These are phyloP conservation scores for Phymorhynchus buccinoides DNA, from an alignment of 1,140 invertebrate species.

Conservation along the genomic window DNA sequence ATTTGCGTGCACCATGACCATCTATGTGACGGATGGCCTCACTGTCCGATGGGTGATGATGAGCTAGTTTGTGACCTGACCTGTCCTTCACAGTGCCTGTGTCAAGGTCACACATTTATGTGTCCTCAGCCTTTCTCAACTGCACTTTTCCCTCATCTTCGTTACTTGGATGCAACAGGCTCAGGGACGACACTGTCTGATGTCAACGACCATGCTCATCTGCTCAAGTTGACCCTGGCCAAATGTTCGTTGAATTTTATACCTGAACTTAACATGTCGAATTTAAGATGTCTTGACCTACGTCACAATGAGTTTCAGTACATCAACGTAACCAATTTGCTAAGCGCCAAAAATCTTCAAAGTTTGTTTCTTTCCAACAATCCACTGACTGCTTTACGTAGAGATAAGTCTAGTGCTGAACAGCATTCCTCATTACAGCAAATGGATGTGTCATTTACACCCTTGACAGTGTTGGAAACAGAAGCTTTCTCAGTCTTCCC, in stretches of 20 bases:
- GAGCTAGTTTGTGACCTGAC: conserved; percentile 5
- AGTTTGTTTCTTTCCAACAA: background rate
- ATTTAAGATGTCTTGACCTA: conserved; percentile 3
- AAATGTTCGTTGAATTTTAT: background rate
- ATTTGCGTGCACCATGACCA: background rate
- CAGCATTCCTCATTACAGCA: background rate
- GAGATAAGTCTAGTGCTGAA: background rate
- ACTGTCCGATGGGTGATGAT: conserved; percentile 9
- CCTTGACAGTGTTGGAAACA: background rate
- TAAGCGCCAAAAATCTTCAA: background rate
- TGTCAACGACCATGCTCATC: background rate
- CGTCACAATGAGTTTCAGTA: background rate
- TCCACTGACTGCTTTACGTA: background rate
- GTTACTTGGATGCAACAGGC: conserved; percentile 11
- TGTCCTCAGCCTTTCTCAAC: background rate
- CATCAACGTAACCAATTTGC: background rate
- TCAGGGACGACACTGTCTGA: background rate
- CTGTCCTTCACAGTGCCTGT: background rate
- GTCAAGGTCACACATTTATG: conserved; percentile 18
- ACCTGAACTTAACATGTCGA: background rate
- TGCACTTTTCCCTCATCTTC: background rate
- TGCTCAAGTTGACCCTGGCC: background rate
- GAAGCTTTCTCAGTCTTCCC: background rate
- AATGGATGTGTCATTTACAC: background rate
- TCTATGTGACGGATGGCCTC: conserved; percentile 7